Evolutionary conservation across 2,113 vertebrate species (phyloP).

Genomic region (Rhodinocichla rosea): DNA sequence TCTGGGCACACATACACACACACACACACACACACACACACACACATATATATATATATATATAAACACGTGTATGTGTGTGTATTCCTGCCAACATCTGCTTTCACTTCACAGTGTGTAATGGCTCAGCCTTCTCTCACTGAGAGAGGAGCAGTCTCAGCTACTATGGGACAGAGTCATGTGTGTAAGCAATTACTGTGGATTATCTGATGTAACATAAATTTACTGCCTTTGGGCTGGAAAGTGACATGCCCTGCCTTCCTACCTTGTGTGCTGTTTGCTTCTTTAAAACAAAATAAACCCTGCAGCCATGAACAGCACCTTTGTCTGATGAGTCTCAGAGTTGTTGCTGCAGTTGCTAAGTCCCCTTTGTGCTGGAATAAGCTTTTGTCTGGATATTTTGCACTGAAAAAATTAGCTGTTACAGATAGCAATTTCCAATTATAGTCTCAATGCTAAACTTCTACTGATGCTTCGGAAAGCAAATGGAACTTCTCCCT

Average conservation of each 20-base stretch:
- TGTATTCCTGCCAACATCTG: neutral
- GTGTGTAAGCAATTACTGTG: neutral
- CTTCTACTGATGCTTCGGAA: neutral
- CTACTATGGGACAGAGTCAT: neutral
- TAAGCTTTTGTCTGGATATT: neutral
- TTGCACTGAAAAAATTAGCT: neutral
- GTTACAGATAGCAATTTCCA: neutral
- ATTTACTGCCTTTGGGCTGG: constrained; percentile 19
- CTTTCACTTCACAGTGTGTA: constrained; percentile 3
- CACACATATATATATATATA: too few species aligned
- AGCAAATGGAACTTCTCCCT: neutral
- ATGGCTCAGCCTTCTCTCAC: neutral
- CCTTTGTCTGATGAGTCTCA: neutral
- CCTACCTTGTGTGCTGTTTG: neutral
- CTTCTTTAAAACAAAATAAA: neutral
- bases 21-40: too few species aligned
- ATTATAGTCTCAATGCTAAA: neutral
- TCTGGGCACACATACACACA: neutral
- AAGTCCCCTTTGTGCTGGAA: constrained; percentile 10
- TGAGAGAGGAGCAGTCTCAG: neutral
- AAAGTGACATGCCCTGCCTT: neutral
- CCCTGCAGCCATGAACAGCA: neutral
- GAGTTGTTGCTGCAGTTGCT: neutral
- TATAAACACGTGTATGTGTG: neutral
- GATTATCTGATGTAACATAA: neutral